These are phyloP conservation scores for Chrysodeixis includens DNA, from an alignment of 2,888 invertebrate species.

Conservation along the genomic window DNA sequence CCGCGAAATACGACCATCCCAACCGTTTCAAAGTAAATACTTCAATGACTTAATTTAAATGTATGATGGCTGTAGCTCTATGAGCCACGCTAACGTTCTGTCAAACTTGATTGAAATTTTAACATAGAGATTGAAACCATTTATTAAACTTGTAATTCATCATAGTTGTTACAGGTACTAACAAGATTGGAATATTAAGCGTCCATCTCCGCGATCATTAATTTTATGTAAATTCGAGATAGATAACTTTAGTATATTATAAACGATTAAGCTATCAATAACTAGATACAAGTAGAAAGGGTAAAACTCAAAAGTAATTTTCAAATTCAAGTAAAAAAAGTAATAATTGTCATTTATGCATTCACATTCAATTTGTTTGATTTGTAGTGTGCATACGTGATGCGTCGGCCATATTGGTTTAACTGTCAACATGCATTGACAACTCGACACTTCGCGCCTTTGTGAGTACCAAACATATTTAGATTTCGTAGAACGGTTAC, in stretches of 20 bases:
- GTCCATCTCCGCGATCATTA: background rate
- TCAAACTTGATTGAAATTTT: slow-evolving; percentile 47
- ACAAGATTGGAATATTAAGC: background rate
- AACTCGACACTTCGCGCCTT: slow-evolving; percentile 52
- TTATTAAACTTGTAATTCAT: slow-evolving; percentile 25
- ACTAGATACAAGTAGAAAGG: too few species aligned
- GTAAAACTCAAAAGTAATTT: background rate
- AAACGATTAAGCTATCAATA: too few species aligned
- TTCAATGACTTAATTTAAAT: slow-evolving; percentile 74
- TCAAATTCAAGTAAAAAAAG: background rate
- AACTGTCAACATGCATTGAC: slow-evolving; percentile 77
- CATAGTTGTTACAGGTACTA: slow-evolving; percentile 3
- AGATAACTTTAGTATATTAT: too few species aligned
- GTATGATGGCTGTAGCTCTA: too few species aligned
- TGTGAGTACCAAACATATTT: slow-evolving; percentile 34
- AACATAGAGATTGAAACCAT: slow-evolving; percentile 51
- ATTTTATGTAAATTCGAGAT: background rate
- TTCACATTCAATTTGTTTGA: slow-evolving; percentile 45
- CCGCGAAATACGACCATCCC: slow-evolving; percentile 71
- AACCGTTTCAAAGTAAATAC: slow-evolving; percentile 60
- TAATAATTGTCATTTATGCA: slow-evolving; percentile 14
- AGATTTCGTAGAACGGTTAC: slow-evolving; percentile 12
- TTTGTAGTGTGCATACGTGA: slow-evolving; percentile 42
- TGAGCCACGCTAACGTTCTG: slow-evolving; percentile 10
- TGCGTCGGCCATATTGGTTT: slow-evolving; percentile 69